Evolutionary conservation across 2,113 vertebrate genomes (phyloP).

Genomic region (Rutilus rutilus): DNA sequence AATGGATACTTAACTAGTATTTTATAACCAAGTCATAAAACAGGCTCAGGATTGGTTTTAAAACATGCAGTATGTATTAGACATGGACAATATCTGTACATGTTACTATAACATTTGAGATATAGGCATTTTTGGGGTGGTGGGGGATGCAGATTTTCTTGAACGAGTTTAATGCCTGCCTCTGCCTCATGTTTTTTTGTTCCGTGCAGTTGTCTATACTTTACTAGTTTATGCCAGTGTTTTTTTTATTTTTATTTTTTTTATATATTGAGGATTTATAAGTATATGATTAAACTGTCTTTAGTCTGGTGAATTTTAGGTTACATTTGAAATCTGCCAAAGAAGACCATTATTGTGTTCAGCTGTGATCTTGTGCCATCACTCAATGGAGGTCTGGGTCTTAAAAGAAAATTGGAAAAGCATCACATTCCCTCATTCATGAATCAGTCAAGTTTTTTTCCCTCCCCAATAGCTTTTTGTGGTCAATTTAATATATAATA

Average conservation of each 20-base stretch:
- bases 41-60: background rate
- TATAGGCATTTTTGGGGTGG: background rate
- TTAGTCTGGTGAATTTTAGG: background rate
- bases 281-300: background rate
- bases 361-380: background rate
- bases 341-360: background rate
- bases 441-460: background rate
- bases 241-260: background rate
- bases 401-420: constrained; percentile 8
- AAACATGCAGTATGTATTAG: background rate
- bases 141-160: background rate
- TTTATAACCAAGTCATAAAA: background rate
- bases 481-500: background rate
- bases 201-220: background rate
- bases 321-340: background rate
- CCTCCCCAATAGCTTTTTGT: constrained; percentile 2
- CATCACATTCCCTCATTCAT: constrained; percentile 28
- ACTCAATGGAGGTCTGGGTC: background rate
- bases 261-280: background rate
- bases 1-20: background rate
- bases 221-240: background rate
- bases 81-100: background rate
- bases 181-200: background rate
- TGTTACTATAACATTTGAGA: background rate
- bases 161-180: background rate